Evolutionary conservation across 1,140 invertebrate species (phyloP).

Genomic region (Drosophila sechellia): DNA sequence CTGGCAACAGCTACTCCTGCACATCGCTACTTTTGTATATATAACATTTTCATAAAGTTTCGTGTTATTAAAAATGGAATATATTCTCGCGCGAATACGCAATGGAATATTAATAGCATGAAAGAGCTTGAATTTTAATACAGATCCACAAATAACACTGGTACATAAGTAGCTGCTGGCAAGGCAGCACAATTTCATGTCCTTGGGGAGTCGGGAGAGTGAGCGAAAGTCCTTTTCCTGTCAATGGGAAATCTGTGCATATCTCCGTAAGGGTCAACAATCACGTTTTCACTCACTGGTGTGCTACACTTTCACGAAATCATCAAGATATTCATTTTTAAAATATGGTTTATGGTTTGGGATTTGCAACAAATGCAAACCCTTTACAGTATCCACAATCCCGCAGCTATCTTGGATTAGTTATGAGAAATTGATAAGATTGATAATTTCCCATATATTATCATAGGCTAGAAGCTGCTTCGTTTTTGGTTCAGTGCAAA

Average conservation of each 20-base stretch:
- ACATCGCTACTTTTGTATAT: conserved; percentile 44
- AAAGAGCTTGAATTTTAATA: conserved; percentile 66
- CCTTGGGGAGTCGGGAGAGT: conserved; percentile 2
- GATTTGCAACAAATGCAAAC: too few relatives aligned
- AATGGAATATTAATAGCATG: conserved; percentile 75
- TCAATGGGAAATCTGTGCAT: conserved; percentile 40
- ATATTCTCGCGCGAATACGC: conserved; percentile 72
- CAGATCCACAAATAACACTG: conserved; percentile 16
- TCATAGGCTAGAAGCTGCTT: neutral
- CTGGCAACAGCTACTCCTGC: conserved; percentile 3
- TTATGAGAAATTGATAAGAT: neutral
- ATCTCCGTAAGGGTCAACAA: conserved; percentile 26
- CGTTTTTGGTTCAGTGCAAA: conserved; percentile 17
- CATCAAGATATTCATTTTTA: neutral
- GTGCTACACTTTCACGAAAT: neutral
- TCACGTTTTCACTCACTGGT: conserved; percentile 1
- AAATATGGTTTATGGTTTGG: neutral
- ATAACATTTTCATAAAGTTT: conserved; percentile 78
- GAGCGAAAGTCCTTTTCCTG: conserved; percentile 24
- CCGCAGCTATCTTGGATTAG: too few relatives aligned
- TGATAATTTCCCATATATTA: neutral
- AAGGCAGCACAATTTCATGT: neutral
- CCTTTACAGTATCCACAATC: too few relatives aligned
- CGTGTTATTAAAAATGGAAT: conserved; percentile 79
- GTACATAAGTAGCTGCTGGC: conserved; percentile 4